Base-by-base conservation (phyloP, 64 coral and sea anemone species). In the Montipora capricornis region DNA sequence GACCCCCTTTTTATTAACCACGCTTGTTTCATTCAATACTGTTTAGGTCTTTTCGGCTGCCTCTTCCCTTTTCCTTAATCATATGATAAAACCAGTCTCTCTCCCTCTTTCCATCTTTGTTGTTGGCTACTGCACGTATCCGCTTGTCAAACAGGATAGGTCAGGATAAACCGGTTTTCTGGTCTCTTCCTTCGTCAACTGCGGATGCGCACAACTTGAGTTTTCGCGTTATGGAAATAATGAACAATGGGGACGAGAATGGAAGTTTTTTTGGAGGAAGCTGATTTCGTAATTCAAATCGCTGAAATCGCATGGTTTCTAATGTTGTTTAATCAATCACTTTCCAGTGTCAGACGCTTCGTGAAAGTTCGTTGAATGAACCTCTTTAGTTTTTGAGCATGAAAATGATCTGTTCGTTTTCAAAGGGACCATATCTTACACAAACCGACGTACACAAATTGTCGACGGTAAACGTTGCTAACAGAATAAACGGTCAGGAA, bases 311-410 rank as follows among this genome's bases (percentile, higher is more conserved):
- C 13, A 19, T 69, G 19, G 7, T 5, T 49, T 3, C 19, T 13
- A 22, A 10, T 29, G 59, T 45, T 49, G 47, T 70, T 66, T 8
- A 46, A 45, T 49, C 61, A 82, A 82, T 82, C 45, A 10, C 15
- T 71, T 85, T 85, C 14, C 3, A 51, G 66, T 59, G 47, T 15
- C 6, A 49, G 19, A 49, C 44, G 47, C 29, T 85, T 70, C 5
- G 3, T 67, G 60, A 37, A 24, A 81, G 26, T 67, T 83, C 60
- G 66, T 83, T 53, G 80, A 83, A 83, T 64, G 61, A 71, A 70
- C 47, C 82, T 85, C 44, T 71, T 71, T 46, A 26, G 6, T 69
- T 69, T 78, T 71, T 71, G 15, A 22, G 20, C 4, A 15, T 61
- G 44, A 50, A 71, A 85, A 71, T 8, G 46, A 22, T 8, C 3